Conservation (phyloP, 2,888 invertebrate species). For the Stenodema calcarata region DNA sequence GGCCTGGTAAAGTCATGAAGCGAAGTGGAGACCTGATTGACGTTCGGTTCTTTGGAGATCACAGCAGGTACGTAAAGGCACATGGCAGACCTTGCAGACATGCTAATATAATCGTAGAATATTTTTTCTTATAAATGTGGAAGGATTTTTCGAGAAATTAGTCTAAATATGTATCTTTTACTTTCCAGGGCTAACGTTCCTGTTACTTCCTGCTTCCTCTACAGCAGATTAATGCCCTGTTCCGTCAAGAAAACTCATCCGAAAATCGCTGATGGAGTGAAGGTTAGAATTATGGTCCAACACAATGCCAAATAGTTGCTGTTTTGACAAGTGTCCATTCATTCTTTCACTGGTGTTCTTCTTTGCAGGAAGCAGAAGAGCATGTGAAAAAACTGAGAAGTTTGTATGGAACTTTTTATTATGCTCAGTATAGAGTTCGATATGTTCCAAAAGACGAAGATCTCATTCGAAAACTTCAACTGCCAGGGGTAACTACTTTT, state of each 20-base stretch:
- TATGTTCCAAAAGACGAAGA: constrained; percentile 66
- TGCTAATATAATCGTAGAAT: too few relatives aligned
- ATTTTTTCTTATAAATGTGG: too few relatives aligned
- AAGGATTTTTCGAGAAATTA: too few relatives aligned
- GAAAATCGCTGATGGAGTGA: constrained; percentile 68
- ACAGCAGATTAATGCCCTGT: constrained; percentile 73
- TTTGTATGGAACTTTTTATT: constrained; percentile 75
- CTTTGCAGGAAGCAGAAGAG: constrained; percentile 73
- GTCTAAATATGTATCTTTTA: too few relatives aligned
- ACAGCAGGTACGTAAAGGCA: constrained; percentile 70
- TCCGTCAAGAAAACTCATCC: constrained; percentile 28
- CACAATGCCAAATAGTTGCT: neutral
- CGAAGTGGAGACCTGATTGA: constrained; percentile 74
- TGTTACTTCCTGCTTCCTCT: constrained; percentile 78
- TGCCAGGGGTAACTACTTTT: constrained; percentile 62
- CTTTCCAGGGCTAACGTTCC: constrained; percentile 65
- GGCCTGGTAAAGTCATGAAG: constrained; percentile 87
- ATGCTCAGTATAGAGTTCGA: constrained; percentile 72
- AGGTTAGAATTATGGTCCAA: constrained; percentile 61
- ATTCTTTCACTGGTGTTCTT: constrained; percentile 27
- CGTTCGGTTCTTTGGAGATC: constrained; percentile 93
- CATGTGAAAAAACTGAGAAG: constrained; percentile 77
- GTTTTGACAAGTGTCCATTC: neutral
- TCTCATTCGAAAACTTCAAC: constrained; percentile 71
- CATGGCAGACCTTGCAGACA: too few relatives aligned